Evolutionary conservation across 2,888 invertebrate genomes (phyloP), one percentile per base, ranked within the genome.

Genomic region (Netelia inedita): DNA sequence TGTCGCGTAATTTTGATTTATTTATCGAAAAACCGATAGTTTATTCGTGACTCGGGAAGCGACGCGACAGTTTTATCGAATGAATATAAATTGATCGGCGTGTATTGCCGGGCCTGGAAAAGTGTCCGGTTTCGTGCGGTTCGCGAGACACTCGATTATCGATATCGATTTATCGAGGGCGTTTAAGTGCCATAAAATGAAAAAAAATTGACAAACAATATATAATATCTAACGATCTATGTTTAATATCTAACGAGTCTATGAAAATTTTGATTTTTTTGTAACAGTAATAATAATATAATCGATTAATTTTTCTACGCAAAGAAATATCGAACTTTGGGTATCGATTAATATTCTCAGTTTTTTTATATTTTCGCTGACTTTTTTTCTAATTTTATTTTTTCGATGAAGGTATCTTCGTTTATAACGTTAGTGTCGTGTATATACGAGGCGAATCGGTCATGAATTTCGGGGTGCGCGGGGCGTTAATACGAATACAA

Each of bases 401-500:
- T 53, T 6, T 16, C 1, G 23, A n/a, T 5, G 19, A 50, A 23
- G 21, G 53, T 53, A 53, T 65, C 14, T 10, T n/a, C 35, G 35
- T 53, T 16, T 65, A 8, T 53, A 14, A 14, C 46, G 41, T 65
- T 46, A 76, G 79, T 81, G 83, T 85, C 75, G 81, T 82, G 35
- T 35, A 5, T 28, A 35, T 35, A 35, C 35, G 53, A 53, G 82
- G 76, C 80, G 73, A 66, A 79, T 71, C 85, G 87, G 87, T 87
- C 87, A 88, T 89, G 90, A 89, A 90, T 90, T 85, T 65, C 10
- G 50, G 63, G 79, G 61, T 65, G 79, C 19, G 19, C 69, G 71
- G 75, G 80, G 86, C 85, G 88, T 87, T 88, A 88, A 90, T 87
- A 87, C 85, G 86, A 82, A 89, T 86, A 88, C 89, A 87, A 89